A percentile compares a stretch with the other conserved stretches of the same genome.
Evolutionary conservation across 2,113 vertebrate genomes (phyloP).

Genomic region (Dipodomys stephensi): DNA sequence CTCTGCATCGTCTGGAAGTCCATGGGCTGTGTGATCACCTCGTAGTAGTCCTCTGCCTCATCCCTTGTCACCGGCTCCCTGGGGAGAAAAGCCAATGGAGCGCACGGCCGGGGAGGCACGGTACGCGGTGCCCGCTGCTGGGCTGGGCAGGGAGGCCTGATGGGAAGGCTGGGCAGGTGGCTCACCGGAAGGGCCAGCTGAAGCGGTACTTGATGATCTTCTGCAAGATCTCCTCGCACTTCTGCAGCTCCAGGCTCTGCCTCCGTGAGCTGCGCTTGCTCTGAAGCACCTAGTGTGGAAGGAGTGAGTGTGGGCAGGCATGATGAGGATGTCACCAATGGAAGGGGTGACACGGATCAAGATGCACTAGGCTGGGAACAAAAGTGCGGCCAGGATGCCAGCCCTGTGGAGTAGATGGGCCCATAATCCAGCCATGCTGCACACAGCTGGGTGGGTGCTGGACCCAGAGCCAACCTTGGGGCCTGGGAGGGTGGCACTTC

Average conservation of each 20-base stretch:
- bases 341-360: no score
- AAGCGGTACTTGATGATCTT: slow-evolving; percentile 96
- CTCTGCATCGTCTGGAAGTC: slow-evolving; percentile 97
- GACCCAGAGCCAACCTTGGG: background rate
- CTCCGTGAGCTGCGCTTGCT: slow-evolving; percentile 87
- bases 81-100: slow-evolving; percentile 57
- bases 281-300: slow-evolving; percentile 90
- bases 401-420: background rate
- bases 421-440: slow-evolving; percentile 15
- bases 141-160: background rate
- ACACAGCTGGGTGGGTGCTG: background rate
- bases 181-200: slow-evolving; percentile 99
- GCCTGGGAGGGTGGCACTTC: background rate
- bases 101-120: accelerated
- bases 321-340: background rate
- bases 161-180: no score
- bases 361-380: no score
- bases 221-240: slow-evolving; percentile 95
- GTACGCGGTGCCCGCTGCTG: no score
- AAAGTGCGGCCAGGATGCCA: background rate
- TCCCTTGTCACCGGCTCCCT: slow-evolving; percentile 96
- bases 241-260: slow-evolving; percentile 93
- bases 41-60: slow-evolving; percentile 96
- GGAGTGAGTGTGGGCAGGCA: background rate
- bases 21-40: slow-evolving; percentile 95